A percentile compares a stretch with the other conserved stretches of the same genome.
These are phyloP conservation scores for Tromatobia lineatoria DNA, from an alignment of 2,888 invertebrate genomes.

Conservation along the genomic window DNA sequence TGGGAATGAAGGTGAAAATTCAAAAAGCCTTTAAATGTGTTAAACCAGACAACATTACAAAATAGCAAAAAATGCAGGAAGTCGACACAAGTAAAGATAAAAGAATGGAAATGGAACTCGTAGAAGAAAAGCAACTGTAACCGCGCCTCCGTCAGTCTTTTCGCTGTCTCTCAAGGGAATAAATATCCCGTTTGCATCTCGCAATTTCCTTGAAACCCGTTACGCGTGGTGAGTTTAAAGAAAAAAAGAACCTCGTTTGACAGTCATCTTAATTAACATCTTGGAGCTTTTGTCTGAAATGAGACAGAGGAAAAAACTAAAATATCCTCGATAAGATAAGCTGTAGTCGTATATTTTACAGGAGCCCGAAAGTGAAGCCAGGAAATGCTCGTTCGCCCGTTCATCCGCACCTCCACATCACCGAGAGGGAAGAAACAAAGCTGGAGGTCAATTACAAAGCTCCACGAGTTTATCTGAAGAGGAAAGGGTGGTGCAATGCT, in stretches of 20 bases:
- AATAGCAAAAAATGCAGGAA: background rate
- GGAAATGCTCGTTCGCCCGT: background rate
- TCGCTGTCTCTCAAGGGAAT: background rate
- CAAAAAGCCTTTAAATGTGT: background rate
- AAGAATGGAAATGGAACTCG: background rate
- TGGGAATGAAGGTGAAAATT: background rate
- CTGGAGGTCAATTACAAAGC: constrained; percentile 18
- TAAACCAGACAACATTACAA: background rate
- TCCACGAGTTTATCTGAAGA: background rate
- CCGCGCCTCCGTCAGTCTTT: background rate
- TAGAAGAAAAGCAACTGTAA: background rate
- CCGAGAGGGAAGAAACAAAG: background rate
- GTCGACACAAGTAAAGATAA: background rate
- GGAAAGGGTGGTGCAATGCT: background rate
- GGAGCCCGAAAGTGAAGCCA: background rate
- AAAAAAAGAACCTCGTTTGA: constrained; percentile 1
- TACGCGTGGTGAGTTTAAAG: constrained; percentile 5
- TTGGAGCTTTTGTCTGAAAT: constrained; percentile 22
- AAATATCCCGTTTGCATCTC: constrained; percentile 15
- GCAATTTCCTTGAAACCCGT: background rate
- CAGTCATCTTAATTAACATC: constrained; percentile 54
- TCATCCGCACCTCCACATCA: background rate
- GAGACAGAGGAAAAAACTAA: constrained; percentile 4
- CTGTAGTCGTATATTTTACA: background rate
- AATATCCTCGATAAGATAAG: constrained; percentile 22